These are phyloP conservation scores for Henricia sp. DNA, from an alignment of 53 echinoderm and acorn worm genomes.

Conservation along the genomic window DNA sequence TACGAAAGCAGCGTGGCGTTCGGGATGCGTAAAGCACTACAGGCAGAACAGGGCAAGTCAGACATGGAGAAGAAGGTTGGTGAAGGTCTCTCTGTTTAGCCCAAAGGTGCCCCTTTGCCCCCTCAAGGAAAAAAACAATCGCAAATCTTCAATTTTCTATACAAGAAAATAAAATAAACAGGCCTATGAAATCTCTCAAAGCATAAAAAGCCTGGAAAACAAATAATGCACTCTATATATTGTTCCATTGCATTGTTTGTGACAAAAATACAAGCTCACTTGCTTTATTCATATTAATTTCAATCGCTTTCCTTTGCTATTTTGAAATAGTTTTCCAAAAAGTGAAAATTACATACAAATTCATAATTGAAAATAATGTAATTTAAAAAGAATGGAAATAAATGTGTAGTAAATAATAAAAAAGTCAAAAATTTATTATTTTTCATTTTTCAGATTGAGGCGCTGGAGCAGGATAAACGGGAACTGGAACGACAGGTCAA, in stretches of 20 bases:
- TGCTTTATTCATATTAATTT: neutral
- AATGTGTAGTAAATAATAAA: neutral
- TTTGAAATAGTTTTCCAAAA: neutral
- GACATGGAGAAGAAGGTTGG: conserved; percentile 97
- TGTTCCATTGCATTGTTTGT: too few relatives aligned
- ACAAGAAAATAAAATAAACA: too few relatives aligned
- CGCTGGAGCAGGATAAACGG: conserved; percentile 89
- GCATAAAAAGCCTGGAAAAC: too few relatives aligned
- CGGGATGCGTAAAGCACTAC: conserved; percentile 97
- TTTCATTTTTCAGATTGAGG: conserved; percentile 70
- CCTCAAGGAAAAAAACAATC: neutral
- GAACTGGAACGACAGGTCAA: conserved; percentile 97
- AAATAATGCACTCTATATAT: too few relatives aligned
- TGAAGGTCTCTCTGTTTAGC: neutral
- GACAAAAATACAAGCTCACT: too few relatives aligned
- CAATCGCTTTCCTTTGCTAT: neutral
- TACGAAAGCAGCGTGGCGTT: conserved; percentile 99
- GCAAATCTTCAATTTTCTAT: too few relatives aligned
- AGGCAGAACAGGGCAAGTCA: conserved; percentile 97
- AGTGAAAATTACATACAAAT: neutral
- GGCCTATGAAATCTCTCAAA: too few relatives aligned
- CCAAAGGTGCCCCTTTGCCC: neutral
- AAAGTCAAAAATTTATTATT: neutral
- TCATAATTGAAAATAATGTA: neutral
- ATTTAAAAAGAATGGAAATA: too few relatives aligned